phyloP scores from a whole-genome alignment of 2,113 vertebrate genomes.

The Prolemur simus region DNA sequence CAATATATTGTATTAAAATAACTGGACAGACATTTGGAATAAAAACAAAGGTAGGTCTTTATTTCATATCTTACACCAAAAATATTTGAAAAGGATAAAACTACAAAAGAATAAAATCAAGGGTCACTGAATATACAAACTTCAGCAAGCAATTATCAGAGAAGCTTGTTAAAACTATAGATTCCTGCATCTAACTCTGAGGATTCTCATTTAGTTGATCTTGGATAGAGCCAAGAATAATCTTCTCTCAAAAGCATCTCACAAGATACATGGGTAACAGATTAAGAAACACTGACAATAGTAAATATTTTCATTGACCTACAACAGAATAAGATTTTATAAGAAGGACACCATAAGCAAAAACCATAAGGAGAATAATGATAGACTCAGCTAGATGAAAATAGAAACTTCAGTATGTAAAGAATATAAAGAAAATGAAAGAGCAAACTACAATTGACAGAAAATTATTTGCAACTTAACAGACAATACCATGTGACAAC shows the following conservation, averaged over 20 bases:
- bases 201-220: background rate
- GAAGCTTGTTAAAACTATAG: background rate
- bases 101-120: constrained; percentile 14
- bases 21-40: background rate
- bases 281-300: background rate
- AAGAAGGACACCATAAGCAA: constrained; percentile 27
- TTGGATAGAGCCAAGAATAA: background rate
- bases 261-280: background rate
- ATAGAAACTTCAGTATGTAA: background rate
- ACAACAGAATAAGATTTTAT: background rate
- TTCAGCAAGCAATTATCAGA: background rate
- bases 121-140: background rate
- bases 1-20: background rate
- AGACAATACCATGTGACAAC: background rate
- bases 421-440: constrained; percentile 2
- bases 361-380: background rate
- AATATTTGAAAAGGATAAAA: background rate
- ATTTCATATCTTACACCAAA: background rate
- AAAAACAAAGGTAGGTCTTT: background rate
- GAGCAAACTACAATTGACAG: background rate
- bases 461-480: constrained; percentile 19
- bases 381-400: background rate
- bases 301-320: constrained; percentile 7
- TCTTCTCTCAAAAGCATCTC: background rate
- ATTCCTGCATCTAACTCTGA: background rate